Evolutionary conservation across 1,140 invertebrate genomes (phyloP).

Genomic region (Lepidurus apus): DNA sequence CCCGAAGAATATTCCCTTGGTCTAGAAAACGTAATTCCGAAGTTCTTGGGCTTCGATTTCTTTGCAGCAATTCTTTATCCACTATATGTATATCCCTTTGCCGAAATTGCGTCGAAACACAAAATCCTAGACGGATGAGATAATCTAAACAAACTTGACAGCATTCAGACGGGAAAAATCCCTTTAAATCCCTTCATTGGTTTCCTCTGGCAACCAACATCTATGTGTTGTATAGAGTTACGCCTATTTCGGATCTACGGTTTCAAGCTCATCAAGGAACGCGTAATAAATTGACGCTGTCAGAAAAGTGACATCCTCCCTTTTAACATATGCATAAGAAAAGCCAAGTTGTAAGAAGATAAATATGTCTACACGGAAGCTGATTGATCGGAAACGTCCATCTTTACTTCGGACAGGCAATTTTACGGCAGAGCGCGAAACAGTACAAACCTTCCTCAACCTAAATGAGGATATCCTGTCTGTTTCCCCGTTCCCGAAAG

Average conservation of each 20-base stretch:
- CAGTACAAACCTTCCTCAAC: not conserved
- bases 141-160: no score
- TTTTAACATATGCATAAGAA: slow-evolving; percentile 10
- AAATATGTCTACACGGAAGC: not conserved
- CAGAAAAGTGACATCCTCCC: not conserved
- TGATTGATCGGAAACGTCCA: slow-evolving; percentile 14
- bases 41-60: no score
- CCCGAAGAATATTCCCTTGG: not conserved
- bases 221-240: no score
- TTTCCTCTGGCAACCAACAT: no score
- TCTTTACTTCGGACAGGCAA: slow-evolving; percentile 8
- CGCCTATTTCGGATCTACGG: no score
- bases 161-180: no score
- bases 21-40: no score
- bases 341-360: not conserved
- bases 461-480: not conserved
- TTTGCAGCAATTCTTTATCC: no score
- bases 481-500: not conserved
- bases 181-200: no score
- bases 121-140: no score
- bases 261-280: not conserved
- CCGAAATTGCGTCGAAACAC: no score
- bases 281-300: not conserved
- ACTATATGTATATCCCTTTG: no score
- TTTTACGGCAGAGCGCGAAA: slow-evolving; percentile 18